These are phyloP conservation scores for Parauchenoglanis ngamensis DNA, from an alignment of 2,797 vertebrate genomes.

Conservation along the genomic window DNA sequence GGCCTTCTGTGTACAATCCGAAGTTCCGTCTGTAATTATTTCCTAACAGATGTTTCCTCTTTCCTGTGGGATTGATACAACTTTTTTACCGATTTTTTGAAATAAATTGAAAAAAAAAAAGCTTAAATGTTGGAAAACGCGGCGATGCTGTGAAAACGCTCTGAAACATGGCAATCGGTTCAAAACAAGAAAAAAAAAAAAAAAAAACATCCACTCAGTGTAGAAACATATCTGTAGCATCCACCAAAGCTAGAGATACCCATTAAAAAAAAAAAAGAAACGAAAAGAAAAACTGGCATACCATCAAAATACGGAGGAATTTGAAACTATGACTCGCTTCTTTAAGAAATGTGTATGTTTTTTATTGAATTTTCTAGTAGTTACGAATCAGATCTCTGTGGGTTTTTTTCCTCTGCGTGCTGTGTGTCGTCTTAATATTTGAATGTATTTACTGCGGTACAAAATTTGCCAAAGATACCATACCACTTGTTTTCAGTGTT, in stretches of 20 bases:
- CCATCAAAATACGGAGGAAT: slow-evolving; percentile 78
- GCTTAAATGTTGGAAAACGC: background rate
- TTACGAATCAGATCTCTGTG: slow-evolving; percentile 87
- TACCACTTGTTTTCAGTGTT: slow-evolving; percentile 74
- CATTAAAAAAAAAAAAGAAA: slow-evolving; percentile 72
- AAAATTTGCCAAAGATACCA: slow-evolving; percentile 99
- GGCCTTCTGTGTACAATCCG: slow-evolving; percentile 90
- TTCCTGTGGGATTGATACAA: slow-evolving; percentile 67
- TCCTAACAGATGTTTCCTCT: slow-evolving; percentile 63
- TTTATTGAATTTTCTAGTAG: slow-evolving; percentile 99
- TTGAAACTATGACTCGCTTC: slow-evolving; percentile 82
- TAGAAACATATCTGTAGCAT: slow-evolving; percentile 71
- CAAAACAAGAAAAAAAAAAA: slow-evolving; percentile 23
- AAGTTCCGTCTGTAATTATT: slow-evolving; percentile 76
- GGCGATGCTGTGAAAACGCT: background rate
- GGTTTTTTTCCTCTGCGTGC: slow-evolving; percentile 88
- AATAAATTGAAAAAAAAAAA: slow-evolving; percentile 46
- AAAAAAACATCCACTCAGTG: slow-evolving; percentile 53
- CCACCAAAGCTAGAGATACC: slow-evolving; percentile 94
- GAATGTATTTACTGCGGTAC: slow-evolving; percentile 99
- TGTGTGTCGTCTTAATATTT: slow-evolving; percentile 98
- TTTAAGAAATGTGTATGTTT: slow-evolving; percentile 97
- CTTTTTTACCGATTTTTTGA: slow-evolving; percentile 70
- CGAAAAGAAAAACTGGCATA: slow-evolving; percentile 67
- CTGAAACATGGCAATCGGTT: slow-evolving; percentile 29